Conservation (phyloP, 2,888 invertebrate genomes). For the Lasius fuliginosus region DNA sequence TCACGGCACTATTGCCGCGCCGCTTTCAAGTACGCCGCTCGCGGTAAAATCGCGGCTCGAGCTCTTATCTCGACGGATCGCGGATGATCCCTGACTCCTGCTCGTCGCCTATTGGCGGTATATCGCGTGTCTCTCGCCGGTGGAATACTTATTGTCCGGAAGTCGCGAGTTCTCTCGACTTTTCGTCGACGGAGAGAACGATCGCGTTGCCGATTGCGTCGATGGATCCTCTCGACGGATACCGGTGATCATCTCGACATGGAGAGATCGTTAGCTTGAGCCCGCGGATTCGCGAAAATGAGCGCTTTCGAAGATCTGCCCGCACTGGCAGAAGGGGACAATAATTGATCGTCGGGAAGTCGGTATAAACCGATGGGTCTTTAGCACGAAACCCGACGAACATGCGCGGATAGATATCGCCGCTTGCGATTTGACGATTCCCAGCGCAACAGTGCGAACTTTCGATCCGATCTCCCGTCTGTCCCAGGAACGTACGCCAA, state of each 20-base stretch:
- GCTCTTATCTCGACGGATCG: constrained; percentile 80
- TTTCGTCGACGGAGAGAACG: constrained; percentile 11
- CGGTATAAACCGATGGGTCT: constrained; percentile 61
- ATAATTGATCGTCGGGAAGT: constrained; percentile 68
- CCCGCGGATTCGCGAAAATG: not conserved
- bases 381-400: constrained; percentile 64
- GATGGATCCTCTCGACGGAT: not conserved
- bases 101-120: constrained; percentile 81
- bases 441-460: constrained; percentile 40
- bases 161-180: constrained; percentile 3
- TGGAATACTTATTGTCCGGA: constrained; percentile 69
- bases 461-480: constrained; percentile 64
- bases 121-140: constrained; percentile 79
- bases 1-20: constrained; percentile 52
- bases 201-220: constrained; percentile 4
- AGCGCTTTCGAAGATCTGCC: constrained; percentile 37
- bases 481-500: constrained; percentile 36
- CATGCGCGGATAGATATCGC: constrained; percentile 56
- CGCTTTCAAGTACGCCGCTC: constrained; percentile 81
- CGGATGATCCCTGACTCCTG: constrained; percentile 77
- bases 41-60: constrained; percentile 80
- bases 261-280: not conserved
- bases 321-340: constrained; percentile 28
- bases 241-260: not conserved
- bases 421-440: constrained; percentile 57